These are phyloP conservation scores for Montifringilla adamsi DNA, from an alignment of 2,113 vertebrate species.

Conservation along the genomic window DNA sequence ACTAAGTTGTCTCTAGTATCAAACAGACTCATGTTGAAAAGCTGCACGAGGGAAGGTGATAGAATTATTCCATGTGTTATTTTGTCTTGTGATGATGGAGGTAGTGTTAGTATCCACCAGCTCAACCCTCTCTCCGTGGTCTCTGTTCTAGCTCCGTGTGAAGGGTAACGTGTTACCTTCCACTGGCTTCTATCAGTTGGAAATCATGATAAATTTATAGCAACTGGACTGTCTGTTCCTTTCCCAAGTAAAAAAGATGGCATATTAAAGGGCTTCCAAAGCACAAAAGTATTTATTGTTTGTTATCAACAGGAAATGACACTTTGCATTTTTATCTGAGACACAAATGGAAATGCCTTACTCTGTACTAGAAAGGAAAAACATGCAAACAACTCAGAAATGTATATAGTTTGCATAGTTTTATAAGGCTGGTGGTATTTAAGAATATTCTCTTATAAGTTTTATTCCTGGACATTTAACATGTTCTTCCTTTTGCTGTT, in stretches of 20 bases:
- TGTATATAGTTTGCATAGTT: neutral
- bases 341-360: neutral
- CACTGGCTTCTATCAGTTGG: neutral
- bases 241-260: neutral
- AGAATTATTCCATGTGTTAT: neutral
- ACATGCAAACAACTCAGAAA: neutral
- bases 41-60: neutral
- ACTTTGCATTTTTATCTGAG: neutral
- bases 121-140: rapidly evolving
- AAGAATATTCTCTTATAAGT: neutral
- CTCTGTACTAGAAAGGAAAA: neutral
- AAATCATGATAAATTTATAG: neutral
- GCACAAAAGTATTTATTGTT: neutral
- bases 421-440: neutral
- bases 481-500: neutral
- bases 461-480: neutral
- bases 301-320: neutral
- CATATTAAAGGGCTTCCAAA: neutral
- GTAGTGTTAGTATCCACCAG: neutral
- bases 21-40: neutral
- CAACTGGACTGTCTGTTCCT: neutral
- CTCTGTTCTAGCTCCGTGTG: neutral
- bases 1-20: neutral
- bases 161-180: neutral
- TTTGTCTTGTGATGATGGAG: neutral